These are phyloP conservation scores for Osmerus eperlanus DNA, from an alignment of 2,113 vertebrate species.

Conservation along the genomic window DNA sequence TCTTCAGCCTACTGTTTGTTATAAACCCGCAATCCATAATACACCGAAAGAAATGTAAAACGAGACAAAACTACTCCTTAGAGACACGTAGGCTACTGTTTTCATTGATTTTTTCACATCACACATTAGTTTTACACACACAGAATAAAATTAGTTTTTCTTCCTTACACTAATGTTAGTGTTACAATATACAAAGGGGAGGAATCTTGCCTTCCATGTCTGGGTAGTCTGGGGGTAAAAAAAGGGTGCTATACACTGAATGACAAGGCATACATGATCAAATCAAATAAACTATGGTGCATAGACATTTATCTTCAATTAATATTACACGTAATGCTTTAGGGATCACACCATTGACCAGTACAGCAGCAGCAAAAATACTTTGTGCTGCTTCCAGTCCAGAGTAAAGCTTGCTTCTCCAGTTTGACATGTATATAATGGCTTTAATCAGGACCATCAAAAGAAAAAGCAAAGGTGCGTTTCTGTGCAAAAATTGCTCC, in stretches of 20 bases:
- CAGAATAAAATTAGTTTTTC: no score
- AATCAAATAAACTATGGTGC: slow-evolving; percentile 26
- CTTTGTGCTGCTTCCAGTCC: slow-evolving; percentile 28
- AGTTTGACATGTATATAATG: slow-evolving; percentile 3
- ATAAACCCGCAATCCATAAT: no score
- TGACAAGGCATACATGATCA: slow-evolving; percentile 45
- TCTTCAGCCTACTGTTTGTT: not conserved
- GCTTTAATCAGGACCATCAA: slow-evolving; percentile 47
- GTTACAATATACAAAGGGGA: no score
- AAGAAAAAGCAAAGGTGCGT: slow-evolving; percentile 61
- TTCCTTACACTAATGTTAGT: no score
- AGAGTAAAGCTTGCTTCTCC: slow-evolving; percentile 39
- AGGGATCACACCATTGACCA: not conserved
- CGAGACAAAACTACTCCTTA: no score
- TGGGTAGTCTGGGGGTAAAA: slow-evolving; percentile 4
- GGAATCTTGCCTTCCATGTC: slow-evolving; percentile 14
- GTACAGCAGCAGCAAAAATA: slow-evolving; percentile 5
- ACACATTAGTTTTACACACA: slow-evolving; percentile 31
- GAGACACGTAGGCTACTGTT: no score
- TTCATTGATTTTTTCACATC: not conserved
- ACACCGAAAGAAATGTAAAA: no score
- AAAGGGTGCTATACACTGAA: slow-evolving; percentile 63
- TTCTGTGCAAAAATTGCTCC: slow-evolving; percentile 59
- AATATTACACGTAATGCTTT: not conserved
- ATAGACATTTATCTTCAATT: not conserved